Evolutionary conservation across 1,140 invertebrate genomes (phyloP).

Genomic region (Helicoverpa zea): DNA sequence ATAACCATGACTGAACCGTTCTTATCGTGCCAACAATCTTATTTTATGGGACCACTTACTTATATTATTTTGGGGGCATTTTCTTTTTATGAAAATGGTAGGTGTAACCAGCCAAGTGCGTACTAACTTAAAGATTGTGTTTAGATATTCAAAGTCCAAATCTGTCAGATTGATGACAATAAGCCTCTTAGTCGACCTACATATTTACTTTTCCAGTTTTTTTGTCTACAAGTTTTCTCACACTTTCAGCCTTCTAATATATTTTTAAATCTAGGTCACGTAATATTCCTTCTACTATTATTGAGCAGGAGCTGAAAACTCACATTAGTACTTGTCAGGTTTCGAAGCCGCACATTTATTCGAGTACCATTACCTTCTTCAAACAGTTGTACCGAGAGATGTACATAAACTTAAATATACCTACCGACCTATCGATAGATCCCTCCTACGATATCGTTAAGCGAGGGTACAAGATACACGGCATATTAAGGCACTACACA

Average conservation of each 20-base stretch:
- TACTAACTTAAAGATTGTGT: no score
- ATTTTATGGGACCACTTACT: not conserved
- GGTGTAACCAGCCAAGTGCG: no score
- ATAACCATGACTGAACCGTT: constrained; percentile 3
- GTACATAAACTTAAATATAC: not conserved
- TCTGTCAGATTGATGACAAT: no score
- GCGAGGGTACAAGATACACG: constrained; percentile 18
- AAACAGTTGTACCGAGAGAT: constrained; percentile 8
- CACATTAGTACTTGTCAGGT: not conserved
- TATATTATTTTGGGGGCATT: not conserved
- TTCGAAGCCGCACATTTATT: no score
- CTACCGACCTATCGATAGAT: constrained; percentile 21
- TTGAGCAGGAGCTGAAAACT: not conserved
- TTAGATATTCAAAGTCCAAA: no score
- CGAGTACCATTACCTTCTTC: no score
- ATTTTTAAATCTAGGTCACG: no score
- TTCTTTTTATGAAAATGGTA: not conserved
- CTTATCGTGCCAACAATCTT: not conserved
- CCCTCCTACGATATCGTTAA: constrained; percentile 6
- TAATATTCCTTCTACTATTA: no score
- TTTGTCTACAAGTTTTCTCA: no score
- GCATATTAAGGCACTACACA: constrained; percentile 23
- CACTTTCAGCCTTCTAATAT: no score
- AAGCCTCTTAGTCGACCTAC: no score
- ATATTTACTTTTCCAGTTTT: no score